Evolutionary conservation across 2,113 vertebrate genomes (phyloP).

Genomic region (Psilopsiagon aymara): DNA sequence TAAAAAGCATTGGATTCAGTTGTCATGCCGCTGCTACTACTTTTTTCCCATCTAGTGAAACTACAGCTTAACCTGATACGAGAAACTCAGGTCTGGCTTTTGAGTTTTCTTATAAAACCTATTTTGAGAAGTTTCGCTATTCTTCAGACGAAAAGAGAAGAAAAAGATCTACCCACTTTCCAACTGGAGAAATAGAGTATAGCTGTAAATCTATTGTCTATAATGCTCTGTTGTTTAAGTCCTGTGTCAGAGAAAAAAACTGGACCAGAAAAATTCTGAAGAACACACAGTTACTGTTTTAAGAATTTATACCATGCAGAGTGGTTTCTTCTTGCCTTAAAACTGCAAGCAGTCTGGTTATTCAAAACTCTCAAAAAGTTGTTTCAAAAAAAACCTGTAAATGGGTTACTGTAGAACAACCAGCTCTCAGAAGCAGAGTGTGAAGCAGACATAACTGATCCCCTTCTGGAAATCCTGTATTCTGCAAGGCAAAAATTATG

Average conservation of each 20-base stretch:
- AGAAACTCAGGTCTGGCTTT: neutral
- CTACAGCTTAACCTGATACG: neutral
- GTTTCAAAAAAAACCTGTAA: neutral
- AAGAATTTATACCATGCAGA: neutral
- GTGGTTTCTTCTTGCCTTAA: neutral
- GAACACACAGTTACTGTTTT: neutral
- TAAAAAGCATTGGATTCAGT: neutral
- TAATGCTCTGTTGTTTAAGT: neutral
- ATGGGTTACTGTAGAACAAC: neutral
- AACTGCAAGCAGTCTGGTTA: neutral
- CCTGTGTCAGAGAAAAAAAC: neutral
- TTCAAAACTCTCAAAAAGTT: neutral
- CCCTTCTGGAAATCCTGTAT: neutral
- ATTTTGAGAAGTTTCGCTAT: neutral
- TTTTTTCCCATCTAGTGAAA: neutral
- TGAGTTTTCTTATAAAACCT: neutral
- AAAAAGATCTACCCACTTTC: neutral
- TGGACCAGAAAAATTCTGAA: neutral
- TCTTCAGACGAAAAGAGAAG: neutral
- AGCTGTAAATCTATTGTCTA: neutral
- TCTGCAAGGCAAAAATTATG: neutral
- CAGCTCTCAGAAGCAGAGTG: neutral
- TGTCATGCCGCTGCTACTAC: neutral
- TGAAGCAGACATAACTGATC: neutral
- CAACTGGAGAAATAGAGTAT: neutral